Evolutionary conservation across 2,113 vertebrate genomes (phyloP), one percentile per base, ranked within the genome.

Genomic region (Upupa epops): DNA sequence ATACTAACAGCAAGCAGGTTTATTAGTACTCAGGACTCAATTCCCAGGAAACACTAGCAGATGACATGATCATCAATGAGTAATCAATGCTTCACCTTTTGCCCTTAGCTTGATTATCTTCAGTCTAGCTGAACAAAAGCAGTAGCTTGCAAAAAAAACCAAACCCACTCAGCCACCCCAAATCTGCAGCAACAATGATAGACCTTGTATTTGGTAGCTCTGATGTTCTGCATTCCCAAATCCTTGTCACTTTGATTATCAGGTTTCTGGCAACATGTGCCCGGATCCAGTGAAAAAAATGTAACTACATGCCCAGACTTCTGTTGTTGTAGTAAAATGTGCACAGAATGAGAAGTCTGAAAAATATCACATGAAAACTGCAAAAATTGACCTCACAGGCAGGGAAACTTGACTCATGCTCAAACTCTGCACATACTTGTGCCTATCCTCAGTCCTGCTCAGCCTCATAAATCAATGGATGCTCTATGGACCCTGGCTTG

Each of bases 21-120:
- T 90, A 97, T 97, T 96, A 93, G 52, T 87, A 96, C 61, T 66
- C 94, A 92, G 90, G 97, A 97, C 72, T 95, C 94, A 96, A 98
- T 97, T 97, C 93, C 89, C 91, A 91, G 51, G 89, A 93, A 97
- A 93, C 73, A 74, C 60, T 89, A 86, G 92, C 82, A 96, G 92
- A 93, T 96, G 84, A 75, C 95, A 73, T 88, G 91, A 96, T 96
- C 96, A 94, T 94, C 81, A 97, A 97, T 95, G 58, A 96, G 94
- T 97, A 97, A 98, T 97, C 97, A 97, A 95, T 97, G 90, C 83
- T 96, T 95, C 71, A 96, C 96, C 97, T 97, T 96, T 97, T 95
- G 94, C 86, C 97, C 51, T 97, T 96, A 97, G 96, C 97, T 97
- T 97, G 97, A 98, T 98, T 97, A 97, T 96, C 86, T 97, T 96